These are phyloP conservation scores for Phortica okadai DNA, from an alignment of 2,888 invertebrate genomes.

Conservation along the genomic window DNA sequence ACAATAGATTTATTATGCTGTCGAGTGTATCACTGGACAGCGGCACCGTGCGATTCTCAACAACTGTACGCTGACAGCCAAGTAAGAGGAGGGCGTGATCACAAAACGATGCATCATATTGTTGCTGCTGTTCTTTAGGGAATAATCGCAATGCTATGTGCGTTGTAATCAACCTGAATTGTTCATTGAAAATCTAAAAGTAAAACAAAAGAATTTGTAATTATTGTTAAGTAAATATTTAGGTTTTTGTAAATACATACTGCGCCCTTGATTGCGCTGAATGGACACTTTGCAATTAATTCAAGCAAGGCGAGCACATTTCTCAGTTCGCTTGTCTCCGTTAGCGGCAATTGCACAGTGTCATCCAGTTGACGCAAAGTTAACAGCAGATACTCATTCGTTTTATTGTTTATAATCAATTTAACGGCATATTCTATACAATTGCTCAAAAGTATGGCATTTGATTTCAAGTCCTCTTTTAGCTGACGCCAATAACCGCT, in stretches of 20 bases:
- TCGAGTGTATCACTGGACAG: slow-evolving; percentile 71
- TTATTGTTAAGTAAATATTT: too few relatives aligned
- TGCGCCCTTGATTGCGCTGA: slow-evolving; percentile 71
- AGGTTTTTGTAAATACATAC: slow-evolving; percentile 57
- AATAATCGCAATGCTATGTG: slow-evolving; percentile 60
- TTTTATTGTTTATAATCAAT: slow-evolving; percentile 71
- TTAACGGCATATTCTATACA: slow-evolving; percentile 65
- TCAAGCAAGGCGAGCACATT: slow-evolving; percentile 63
- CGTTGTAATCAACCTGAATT: slow-evolving; percentile 71
- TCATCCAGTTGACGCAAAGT: slow-evolving; percentile 59
- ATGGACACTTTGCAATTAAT: slow-evolving; percentile 69
- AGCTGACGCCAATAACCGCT: slow-evolving; percentile 72
- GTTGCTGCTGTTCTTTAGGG: slow-evolving; percentile 44
- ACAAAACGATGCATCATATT: slow-evolving; percentile 48
- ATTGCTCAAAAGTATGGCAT: slow-evolving; percentile 45
- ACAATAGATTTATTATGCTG: slow-evolving; percentile 67
- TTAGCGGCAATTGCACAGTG: slow-evolving; percentile 41
- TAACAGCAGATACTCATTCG: slow-evolving; percentile 71
- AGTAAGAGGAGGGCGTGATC: slow-evolving; percentile 51
- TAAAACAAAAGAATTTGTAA: not conserved
- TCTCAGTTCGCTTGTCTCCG: not conserved
- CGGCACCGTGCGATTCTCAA: slow-evolving; percentile 69
- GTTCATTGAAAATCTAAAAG: slow-evolving; percentile 73
- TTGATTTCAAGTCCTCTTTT: slow-evolving; percentile 59
- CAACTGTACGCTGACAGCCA: slow-evolving; percentile 64